Evolutionary conservation across 2,888 invertebrate species (phyloP).

Genomic region (Microplitis deprimator): DNA sequence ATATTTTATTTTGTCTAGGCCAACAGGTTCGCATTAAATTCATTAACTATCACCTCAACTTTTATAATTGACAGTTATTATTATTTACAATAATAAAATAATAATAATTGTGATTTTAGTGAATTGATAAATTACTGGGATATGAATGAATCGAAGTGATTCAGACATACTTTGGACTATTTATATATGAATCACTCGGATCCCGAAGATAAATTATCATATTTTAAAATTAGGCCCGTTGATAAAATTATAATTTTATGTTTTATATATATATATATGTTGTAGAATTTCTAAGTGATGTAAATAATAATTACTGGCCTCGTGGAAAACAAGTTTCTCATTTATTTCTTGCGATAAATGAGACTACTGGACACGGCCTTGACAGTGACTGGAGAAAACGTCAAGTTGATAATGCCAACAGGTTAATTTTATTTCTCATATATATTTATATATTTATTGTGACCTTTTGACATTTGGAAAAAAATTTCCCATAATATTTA

Average conservation of each 20-base stretch:
- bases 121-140: no score
- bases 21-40: conserved; percentile 18
- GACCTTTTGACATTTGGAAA: background rate
- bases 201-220: no score
- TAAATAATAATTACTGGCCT: background rate
- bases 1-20: conserved; percentile 31
- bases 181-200: no score
- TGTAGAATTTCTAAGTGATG: background rate
- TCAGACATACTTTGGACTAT: no score
- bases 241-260: no score
- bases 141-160: no score
- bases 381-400: conserved; percentile 38
- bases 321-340: conserved; percentile 35
- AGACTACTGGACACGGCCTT: conserved; percentile 30
- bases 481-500: background rate
- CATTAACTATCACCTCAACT: background rate
- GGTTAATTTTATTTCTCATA: background rate
- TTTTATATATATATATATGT: background rate
- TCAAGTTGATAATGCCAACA: background rate
- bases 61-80: background rate
- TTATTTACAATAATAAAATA: no score
- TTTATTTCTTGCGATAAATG: background rate
- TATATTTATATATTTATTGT: no score
- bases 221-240: no score
- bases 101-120: no score